These are phyloP conservation scores for Stictocephala bisonia DNA, from an alignment of 2,888 invertebrate species.

Conservation along the genomic window DNA sequence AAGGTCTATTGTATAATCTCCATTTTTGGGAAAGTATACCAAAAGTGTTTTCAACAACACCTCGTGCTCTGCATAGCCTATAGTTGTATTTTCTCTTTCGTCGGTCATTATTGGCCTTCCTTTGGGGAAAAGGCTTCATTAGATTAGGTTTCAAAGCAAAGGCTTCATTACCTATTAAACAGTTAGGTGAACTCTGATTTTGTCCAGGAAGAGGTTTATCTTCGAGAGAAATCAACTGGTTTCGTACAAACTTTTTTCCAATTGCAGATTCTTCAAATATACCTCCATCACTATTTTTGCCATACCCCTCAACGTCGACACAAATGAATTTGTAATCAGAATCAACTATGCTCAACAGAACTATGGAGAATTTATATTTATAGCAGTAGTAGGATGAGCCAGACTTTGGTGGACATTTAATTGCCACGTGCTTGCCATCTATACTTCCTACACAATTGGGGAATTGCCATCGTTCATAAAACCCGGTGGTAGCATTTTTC, in stretches of 20 bases:
- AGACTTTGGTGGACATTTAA: slow-evolving; percentile 47
- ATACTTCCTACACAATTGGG: slow-evolving; percentile 53
- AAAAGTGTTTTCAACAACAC: slow-evolving; percentile 41
- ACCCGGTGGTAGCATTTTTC: slow-evolving; percentile 49
- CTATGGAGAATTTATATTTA: slow-evolving; percentile 49
- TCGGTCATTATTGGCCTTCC: slow-evolving; percentile 5
- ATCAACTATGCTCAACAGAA: slow-evolving; percentile 50
- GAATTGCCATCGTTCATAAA: slow-evolving; percentile 51
- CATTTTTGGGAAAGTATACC: slow-evolving; percentile 27
- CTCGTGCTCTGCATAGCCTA: slow-evolving; percentile 31
- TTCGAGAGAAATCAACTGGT: slow-evolving; percentile 53
- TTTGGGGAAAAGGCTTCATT: slow-evolving; percentile 55
- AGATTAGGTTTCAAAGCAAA: slow-evolving; percentile 55
- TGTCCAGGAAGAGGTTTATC: slow-evolving; percentile 54
- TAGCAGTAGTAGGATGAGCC: slow-evolving; percentile 50
- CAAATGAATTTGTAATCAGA: slow-evolving; percentile 49
- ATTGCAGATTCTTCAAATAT: slow-evolving; percentile 51
- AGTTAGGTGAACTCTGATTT: slow-evolving; percentile 48
- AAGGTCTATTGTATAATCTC: slow-evolving; percentile 3
- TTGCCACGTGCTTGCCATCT: slow-evolving; percentile 51
- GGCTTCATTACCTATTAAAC: slow-evolving; percentile 57
- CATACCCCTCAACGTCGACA: slow-evolving; percentile 52
- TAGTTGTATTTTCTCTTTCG: slow-evolving; percentile 34
- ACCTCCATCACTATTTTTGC: slow-evolving; percentile 47
- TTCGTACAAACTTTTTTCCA: slow-evolving; percentile 52